Evolutionary conservation across 37 sponge, comb jelly and placozoan species (phyloP), one percentile per base, ranked within the genome.

Genomic region (Geodia barretti): DNA sequence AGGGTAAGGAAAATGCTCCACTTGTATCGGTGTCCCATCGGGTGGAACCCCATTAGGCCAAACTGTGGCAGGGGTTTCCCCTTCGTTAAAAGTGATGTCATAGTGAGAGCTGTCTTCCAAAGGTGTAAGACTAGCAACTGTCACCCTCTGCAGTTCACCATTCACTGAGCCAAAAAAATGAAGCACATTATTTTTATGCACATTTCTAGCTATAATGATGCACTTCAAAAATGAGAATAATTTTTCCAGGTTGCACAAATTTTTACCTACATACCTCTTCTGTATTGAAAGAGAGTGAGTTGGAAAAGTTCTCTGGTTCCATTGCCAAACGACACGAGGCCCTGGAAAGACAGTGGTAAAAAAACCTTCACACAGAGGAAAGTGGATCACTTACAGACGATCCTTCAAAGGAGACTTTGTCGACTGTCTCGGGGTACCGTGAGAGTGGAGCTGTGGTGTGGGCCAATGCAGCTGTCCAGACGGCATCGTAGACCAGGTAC

Each of bases 11-110:
- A 42, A 80, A 38, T 80, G 75, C n/a, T 63, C 73, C 17, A 67
- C 36, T 21, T 21, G 47, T 5, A 30, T 33, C 5, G 87, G 69
- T n/a, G 74, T 36, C 4, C 87, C 87, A 87, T 87, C 87, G 8
- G 38, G 68, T 3, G 87, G 87, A 29, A 67, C 62, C 7, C 61
- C 78, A n/a, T 34, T 54, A 36, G 68, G 74, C 60, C 71, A 80
- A 25, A 70, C 26, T 0, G 41, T 62, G n/a, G 5, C 26, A 29
- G 41, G 28, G 32, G 34, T 61, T 42, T 73, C 74, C 19, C 64
- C 64, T 41, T 37, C 37, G 35, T 60, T 26, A 40, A 60, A 80
- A 0, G 71, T 33, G 62, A 76, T 63, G 39, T 32, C 62, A 0
- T 9, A 4, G 2, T 62, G 25, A 1, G 36, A 20, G 25, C 29